phyloP scores from a whole-genome alignment of 2,888 invertebrate species.

The Embidobia sp. region DNA sequence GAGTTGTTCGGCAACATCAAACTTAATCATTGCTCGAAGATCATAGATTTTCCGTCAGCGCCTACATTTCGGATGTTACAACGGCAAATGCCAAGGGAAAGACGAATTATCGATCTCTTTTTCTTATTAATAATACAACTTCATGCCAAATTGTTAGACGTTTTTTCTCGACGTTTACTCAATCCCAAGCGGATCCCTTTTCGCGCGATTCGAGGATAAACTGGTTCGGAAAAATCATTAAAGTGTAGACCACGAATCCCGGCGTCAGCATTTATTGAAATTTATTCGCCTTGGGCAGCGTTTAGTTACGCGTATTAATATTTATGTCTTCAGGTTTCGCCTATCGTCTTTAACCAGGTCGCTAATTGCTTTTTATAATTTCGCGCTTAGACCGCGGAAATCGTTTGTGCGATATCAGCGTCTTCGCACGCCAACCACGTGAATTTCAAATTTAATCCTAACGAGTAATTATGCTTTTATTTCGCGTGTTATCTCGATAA shows the following conservation, averaged over 20 bases:
- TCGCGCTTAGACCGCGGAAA: slow-evolving; percentile 1
- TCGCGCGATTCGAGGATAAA: no score
- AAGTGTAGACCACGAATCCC: not conserved
- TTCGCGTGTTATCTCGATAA: slow-evolving; percentile 1
- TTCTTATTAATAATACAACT: no score
- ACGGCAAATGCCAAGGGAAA: no score
- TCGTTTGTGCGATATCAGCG: slow-evolving; percentile 8
- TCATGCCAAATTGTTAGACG: no score
- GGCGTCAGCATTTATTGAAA: slow-evolving; percentile 27
- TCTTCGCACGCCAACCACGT: slow-evolving; percentile 11
- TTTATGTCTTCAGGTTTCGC: slow-evolving; percentile 23
- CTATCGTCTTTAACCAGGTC: not conserved
- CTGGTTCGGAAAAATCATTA: slow-evolving; percentile 39
- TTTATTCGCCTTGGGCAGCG: slow-evolving; percentile 7
- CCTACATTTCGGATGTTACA: no score
- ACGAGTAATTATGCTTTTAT: slow-evolving; percentile 13
- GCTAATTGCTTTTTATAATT: slow-evolving; percentile 37
- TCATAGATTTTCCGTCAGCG: no score
- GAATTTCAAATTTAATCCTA: slow-evolving; percentile 13
- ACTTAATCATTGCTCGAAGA: no score
- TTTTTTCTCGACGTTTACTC: no score
- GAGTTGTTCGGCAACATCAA: no score
- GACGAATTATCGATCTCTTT: no score
- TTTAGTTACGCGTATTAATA: slow-evolving; percentile 37
- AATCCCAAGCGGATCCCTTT: no score